Conservation (phyloP, 2,888 invertebrate genomes). For the Oasisia sp. region DNA sequence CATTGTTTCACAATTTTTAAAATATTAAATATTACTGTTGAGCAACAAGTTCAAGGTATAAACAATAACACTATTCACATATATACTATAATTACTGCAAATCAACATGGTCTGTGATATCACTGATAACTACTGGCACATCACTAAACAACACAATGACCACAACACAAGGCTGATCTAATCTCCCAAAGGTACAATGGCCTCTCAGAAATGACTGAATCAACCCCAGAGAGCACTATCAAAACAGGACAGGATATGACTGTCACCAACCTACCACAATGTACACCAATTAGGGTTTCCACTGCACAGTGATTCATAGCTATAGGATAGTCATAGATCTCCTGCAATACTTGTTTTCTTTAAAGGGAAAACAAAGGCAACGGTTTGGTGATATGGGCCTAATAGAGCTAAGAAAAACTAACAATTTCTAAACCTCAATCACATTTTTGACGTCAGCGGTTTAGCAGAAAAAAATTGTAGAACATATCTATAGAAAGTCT, state of each 20-base stretch:
- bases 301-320: neutral
- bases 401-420: too few species aligned
- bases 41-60: too few species aligned
- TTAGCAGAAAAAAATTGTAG: too few species aligned
- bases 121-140: neutral
- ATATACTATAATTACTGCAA: too few species aligned
- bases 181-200: neutral
- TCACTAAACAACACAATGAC: neutral
- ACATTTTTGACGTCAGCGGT: too few species aligned
- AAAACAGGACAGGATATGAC: slow-evolving; percentile 5
- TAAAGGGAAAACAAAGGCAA: too few species aligned
- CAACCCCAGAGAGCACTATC: neutral
- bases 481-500: too few species aligned
- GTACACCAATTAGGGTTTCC: neutral
- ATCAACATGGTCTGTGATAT: neutral
- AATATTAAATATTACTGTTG: too few species aligned
- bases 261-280: slow-evolving; percentile 4
- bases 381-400: too few species aligned
- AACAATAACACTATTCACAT: too few species aligned
- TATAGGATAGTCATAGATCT: neutral
- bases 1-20: too few species aligned
- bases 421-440: too few species aligned
- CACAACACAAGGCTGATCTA: neutral
- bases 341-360: neutral
- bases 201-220: neutral